Conservation (phyloP, 2,888 invertebrate species). For the Aromia moschata region DNA sequence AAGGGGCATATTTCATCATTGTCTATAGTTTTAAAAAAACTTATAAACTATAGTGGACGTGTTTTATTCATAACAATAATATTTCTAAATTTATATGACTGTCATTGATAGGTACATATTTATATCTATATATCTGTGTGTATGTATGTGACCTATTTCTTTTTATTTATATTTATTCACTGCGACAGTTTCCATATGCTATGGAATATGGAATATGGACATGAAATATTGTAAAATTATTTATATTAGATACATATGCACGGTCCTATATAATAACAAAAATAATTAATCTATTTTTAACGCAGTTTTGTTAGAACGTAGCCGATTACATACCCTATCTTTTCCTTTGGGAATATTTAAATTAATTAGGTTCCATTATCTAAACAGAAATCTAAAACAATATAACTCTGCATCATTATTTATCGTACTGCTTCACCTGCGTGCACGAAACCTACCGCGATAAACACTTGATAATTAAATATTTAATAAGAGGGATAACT, state of each 20-base stretch:
- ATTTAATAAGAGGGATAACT: constrained; percentile 36
- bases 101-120: too few species aligned
- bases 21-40: too few species aligned
- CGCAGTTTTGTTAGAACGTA: constrained; percentile 9
- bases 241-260: constrained; percentile 4
- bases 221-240: constrained; percentile 11
- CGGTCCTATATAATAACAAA: constrained; percentile 14
- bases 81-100: too few species aligned
- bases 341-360: constrained; percentile 44
- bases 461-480: constrained; percentile 39
- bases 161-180: too few species aligned
- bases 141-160: too few species aligned
- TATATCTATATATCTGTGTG: too few species aligned
- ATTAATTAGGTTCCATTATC: constrained; percentile 47
- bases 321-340: constrained; percentile 10
- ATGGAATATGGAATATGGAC: too few species aligned
- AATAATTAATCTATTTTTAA: constrained; percentile 28
- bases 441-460: constrained; percentile 39
- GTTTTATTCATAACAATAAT: too few species aligned
- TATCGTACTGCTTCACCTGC: constrained; percentile 43
- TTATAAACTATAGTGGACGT: too few species aligned
- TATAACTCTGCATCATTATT: constrained; percentile 44
- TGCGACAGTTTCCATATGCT: too few species aligned
- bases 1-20: too few species aligned
- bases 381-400: constrained; percentile 46